Percentiles rank a stretch among this genome's conserved stretches.
These are phyloP conservation scores for Pachypanchax playfairii DNA, from an alignment of 2,113 vertebrate species.

Conservation along the genomic window DNA sequence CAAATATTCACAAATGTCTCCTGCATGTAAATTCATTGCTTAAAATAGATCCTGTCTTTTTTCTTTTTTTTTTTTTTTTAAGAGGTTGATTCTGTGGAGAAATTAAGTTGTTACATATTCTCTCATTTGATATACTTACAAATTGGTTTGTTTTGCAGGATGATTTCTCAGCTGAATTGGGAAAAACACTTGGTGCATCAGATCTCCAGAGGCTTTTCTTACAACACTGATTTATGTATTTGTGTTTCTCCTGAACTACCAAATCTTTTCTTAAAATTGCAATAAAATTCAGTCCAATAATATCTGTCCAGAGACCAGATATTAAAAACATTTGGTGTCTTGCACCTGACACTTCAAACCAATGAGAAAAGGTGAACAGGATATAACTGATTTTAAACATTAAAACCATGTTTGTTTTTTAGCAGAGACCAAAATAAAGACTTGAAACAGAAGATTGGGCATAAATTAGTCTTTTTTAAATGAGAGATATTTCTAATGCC, in stretches of 20 bases:
- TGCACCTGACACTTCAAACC: too few relatives aligned
- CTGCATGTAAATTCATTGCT: constrained; percentile 66
- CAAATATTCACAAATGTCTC: constrained; percentile 65
- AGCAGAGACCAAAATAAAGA: too few relatives aligned
- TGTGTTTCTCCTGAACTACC: too few relatives aligned
- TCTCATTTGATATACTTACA: constrained; percentile 37
- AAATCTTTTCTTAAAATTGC: too few relatives aligned
- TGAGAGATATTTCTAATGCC: too few relatives aligned
- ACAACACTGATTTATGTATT: constrained; percentile 1
- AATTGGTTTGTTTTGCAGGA: constrained; percentile 51
- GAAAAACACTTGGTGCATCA: constrained; percentile 35
- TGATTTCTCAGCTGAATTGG: constrained; percentile 47
- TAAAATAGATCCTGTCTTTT: constrained; percentile 60
- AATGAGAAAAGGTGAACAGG: too few relatives aligned
- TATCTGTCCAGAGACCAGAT: too few relatives aligned
- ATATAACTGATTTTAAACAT: too few relatives aligned
- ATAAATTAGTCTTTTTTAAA: background rate
- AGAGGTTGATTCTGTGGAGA: constrained; percentile 35
- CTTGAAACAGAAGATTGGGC: background rate
- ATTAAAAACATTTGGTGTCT: too few relatives aligned
- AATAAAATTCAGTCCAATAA: too few relatives aligned
- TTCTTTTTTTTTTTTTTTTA: too few relatives aligned
- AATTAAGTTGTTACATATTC: constrained; percentile 57
- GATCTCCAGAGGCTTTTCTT: constrained; percentile 20
- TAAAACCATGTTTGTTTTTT: too few relatives aligned